phyloP scores from a whole-genome alignment of 2,888 invertebrate species.

The Hartigia nigra region DNA sequence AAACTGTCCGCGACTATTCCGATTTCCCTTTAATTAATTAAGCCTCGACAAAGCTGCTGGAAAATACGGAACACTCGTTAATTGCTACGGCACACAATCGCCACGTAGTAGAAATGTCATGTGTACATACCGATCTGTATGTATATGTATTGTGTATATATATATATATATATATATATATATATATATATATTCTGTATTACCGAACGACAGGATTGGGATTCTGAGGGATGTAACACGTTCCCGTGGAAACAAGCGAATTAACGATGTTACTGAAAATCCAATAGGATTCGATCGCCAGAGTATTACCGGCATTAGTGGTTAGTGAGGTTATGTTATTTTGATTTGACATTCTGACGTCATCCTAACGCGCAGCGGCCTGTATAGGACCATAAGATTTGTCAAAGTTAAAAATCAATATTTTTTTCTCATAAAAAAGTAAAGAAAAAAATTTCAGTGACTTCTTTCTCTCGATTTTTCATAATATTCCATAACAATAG shows the following conservation, averaged over 20 bases:
- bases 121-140: not conserved
- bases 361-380: fast-evolving
- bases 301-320: not conserved
- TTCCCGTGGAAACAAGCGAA: not conserved
- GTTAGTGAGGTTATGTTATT: not conserved
- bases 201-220: not conserved
- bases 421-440: too few species aligned
- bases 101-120: conserved; percentile 10
- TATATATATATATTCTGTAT: not conserved
- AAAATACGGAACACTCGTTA: conserved; percentile 36
- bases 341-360: not conserved
- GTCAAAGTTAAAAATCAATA: too few species aligned
- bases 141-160: too few species aligned
- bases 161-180: too few species aligned
- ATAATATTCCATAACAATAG: too few species aligned
- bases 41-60: conserved; percentile 35
- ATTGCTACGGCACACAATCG: conserved; percentile 36
- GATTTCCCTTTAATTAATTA: conserved; percentile 35
- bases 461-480: too few species aligned
- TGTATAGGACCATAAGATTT: too few species aligned
- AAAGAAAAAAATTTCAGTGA: too few species aligned
- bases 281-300: not conserved
- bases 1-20: too few species aligned
- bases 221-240: not conserved
- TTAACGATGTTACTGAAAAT: not conserved